phyloP scores from a whole-genome alignment of 1,140 invertebrate species.

The Nomia melanderi region DNA sequence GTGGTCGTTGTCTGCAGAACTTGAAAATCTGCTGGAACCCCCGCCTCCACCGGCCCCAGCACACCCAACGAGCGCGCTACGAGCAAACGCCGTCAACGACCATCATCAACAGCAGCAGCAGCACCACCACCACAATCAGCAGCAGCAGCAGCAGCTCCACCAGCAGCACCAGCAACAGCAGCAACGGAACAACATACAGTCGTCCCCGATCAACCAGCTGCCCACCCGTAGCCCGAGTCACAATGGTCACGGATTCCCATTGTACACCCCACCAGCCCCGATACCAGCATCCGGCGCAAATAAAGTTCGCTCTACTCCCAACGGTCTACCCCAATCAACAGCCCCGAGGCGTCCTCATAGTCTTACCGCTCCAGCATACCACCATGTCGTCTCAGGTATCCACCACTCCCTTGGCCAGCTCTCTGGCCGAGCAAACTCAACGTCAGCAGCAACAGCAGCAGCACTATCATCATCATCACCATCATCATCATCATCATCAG shows the following conservation, averaged over 20 bases:
- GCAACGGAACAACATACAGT: conserved; percentile 62
- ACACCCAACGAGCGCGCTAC: conserved; percentile 57
- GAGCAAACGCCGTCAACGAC: conserved; percentile 52
- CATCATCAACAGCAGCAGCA: conserved; percentile 55
- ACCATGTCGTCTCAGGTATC: conserved; percentile 59
- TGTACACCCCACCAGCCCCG: conserved; percentile 82
- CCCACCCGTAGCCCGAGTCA: conserved; percentile 74
- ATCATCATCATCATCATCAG: conserved; percentile 48
- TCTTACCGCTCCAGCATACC: conserved; percentile 77
- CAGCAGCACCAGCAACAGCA: conserved; percentile 55
- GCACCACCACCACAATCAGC: conserved; percentile 56
- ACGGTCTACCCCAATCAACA: conserved; percentile 79
- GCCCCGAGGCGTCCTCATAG: conserved; percentile 80
- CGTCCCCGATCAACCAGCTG: conserved; percentile 68
- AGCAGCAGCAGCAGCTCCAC: conserved; percentile 52
- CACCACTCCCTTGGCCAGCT: conserved; percentile 67
- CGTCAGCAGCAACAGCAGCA: conserved; percentile 56
- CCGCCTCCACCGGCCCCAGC: conserved; percentile 76
- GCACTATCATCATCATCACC: conserved; percentile 39
- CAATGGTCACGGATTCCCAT: conserved; percentile 82
- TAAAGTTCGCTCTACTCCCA: conserved; percentile 79
- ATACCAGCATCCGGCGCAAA: conserved; percentile 78
- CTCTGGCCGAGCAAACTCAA: conserved; percentile 62
- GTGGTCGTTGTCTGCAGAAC: conserved; percentile 72
- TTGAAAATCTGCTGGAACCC: conserved; percentile 75